Evolutionary conservation across 2,888 invertebrate species (phyloP).

Genomic region (Stenichneumon culpator): DNA sequence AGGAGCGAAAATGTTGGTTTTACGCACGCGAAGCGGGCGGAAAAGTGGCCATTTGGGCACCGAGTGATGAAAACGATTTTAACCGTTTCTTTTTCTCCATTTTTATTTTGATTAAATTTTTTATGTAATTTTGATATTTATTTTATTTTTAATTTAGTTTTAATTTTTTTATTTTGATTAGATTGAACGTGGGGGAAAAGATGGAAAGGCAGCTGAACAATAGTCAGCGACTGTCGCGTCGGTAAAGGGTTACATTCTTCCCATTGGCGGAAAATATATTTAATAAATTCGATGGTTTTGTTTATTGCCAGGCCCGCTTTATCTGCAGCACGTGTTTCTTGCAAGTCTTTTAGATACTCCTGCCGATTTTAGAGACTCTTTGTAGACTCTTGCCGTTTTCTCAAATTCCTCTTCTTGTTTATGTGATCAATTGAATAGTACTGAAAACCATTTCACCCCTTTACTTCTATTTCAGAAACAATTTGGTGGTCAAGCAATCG

Average conservation of each 20-base stretch:
- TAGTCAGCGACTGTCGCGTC: conserved; percentile 24
- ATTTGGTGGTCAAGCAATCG: too few species aligned
- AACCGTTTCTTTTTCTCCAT: not conserved
- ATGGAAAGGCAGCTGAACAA: conserved; percentile 11
- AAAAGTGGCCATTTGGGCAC: too few species aligned
- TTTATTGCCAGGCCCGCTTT: not conserved
- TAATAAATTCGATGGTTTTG: not conserved
- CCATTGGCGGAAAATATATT: not conserved
- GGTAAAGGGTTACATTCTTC: conserved; percentile 9
- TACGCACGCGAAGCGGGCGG: too few species aligned
- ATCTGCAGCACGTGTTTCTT: not conserved
- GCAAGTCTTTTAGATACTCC: not conserved
- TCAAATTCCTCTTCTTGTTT: not conserved
- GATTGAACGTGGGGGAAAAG: conserved; percentile 6
- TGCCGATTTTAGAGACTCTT: not conserved
- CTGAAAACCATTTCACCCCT: too few species aligned
- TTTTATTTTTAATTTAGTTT: too few species aligned
- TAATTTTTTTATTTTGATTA: conserved; percentile 35
- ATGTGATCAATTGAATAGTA: too few species aligned
- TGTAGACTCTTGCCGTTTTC: not conserved
- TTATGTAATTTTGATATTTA: too few species aligned
- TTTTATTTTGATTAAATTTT: not conserved
- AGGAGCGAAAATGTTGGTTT: too few species aligned
- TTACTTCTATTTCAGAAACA: too few species aligned
- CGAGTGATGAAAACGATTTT: not conserved